phyloP scores from a whole-genome alignment of 2,113 vertebrate genomes.

The Lepus europaeus region DNA sequence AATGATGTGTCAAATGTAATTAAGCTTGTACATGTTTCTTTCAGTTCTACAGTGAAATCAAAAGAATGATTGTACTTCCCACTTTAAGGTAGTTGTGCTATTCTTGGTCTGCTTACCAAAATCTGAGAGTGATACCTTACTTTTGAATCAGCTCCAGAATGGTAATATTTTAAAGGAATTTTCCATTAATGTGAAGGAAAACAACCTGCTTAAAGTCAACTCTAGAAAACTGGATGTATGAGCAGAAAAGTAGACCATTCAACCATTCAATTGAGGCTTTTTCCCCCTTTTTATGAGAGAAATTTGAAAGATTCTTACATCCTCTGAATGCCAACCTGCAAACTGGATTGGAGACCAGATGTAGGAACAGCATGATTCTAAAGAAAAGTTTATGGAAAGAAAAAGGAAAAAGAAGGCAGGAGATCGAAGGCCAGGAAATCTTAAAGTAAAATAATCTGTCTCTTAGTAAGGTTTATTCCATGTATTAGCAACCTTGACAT shows the following conservation, averaged over 20 bases:
- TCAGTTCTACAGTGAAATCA: not conserved
- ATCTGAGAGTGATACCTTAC: not conserved
- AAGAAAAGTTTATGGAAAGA: not conserved
- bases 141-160: not conserved
- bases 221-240: not conserved
- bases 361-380: not conserved
- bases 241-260: not conserved
- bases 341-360: not conserved
- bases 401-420: not conserved
- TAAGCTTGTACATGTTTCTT: not conserved
- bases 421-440: not conserved
- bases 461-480: not conserved
- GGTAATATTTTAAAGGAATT: constrained; percentile 2
- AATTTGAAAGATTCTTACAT: not conserved
- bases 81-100: not conserved
- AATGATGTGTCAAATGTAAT: constrained; percentile 10
- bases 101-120: constrained; percentile 5
- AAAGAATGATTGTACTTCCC: not conserved
- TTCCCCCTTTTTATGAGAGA: constrained; percentile 22
- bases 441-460: not conserved
- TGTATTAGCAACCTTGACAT: not conserved
- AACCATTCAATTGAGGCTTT: not conserved
- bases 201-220: not conserved
- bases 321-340: not conserved
- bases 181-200: not conserved